phyloP scores from a whole-genome alignment of 2,113 vertebrate genomes.

The Mesembrinibis cayennensis region DNA sequence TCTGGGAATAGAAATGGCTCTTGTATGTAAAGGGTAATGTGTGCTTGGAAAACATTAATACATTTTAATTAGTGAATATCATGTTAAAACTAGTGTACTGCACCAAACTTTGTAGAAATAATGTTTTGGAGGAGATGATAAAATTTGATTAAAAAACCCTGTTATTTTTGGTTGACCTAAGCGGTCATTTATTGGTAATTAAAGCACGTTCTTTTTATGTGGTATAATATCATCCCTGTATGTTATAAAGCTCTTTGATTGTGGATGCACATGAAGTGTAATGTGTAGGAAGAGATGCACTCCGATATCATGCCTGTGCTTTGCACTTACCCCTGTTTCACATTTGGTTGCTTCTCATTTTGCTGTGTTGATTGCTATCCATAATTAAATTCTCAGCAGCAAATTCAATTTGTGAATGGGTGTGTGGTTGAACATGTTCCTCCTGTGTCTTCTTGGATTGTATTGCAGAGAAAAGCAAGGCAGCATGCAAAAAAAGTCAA shows the following conservation, averaged over 20 bases:
- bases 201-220: neutral
- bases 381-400: neutral
- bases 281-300: neutral
- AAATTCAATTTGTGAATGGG: neutral
- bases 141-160: neutral
- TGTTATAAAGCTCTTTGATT: neutral
- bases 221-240: neutral
- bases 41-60: conserved; percentile 51
- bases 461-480: neutral
- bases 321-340: neutral
- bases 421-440: neutral
- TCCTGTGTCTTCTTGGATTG: neutral
- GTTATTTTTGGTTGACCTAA: neutral
- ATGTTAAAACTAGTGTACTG: neutral
- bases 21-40: conserved; percentile 45
- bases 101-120: neutral
- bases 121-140: conserved; percentile 5
- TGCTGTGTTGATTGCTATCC: neutral
- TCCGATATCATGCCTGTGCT: neutral
- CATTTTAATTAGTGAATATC: conserved; percentile 59
- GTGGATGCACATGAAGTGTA: neutral
- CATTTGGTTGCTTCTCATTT: neutral
- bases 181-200: neutral
- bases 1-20: conserved; percentile 29
- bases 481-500: neutral